Conservation (phyloP, 2,113 vertebrate genomes). For the Phainopepla nitens region DNA sequence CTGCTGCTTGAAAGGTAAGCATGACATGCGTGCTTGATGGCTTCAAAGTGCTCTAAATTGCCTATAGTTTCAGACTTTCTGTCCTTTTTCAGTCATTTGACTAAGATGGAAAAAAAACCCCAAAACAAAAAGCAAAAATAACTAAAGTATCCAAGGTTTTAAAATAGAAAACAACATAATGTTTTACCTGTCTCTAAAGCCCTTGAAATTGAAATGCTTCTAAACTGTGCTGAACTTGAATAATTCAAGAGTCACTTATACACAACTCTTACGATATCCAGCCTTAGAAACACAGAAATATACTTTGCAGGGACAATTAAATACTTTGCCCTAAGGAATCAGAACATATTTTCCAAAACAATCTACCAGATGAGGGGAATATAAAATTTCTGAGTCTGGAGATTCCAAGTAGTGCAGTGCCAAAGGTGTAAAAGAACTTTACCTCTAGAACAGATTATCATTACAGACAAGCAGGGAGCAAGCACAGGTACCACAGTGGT, state of each 20-base stretch:
- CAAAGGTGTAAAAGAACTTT: background rate
- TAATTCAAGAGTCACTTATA: background rate
- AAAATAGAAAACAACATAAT: background rate
- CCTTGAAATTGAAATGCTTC: background rate
- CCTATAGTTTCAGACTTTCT: background rate
- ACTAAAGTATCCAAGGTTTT: background rate
- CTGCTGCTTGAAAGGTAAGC: background rate
- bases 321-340: background rate
- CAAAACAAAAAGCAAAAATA: background rate
- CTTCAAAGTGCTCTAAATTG: background rate
- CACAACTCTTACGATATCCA: background rate
- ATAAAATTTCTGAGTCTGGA: background rate
- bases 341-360: background rate
- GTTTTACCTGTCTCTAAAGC: background rate
- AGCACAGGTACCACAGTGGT: background rate
- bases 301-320: background rate
- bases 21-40: background rate
- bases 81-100: background rate
- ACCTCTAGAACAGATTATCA: background rate
- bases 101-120: background rate
- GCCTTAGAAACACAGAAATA: background rate
- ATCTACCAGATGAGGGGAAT: background rate
- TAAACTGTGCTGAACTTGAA: background rate
- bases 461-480: background rate
- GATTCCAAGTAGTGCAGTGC: background rate